These are phyloP conservation scores for Hippocampus comes DNA, from an alignment of 2,113 vertebrate species.

Conservation along the genomic window DNA sequence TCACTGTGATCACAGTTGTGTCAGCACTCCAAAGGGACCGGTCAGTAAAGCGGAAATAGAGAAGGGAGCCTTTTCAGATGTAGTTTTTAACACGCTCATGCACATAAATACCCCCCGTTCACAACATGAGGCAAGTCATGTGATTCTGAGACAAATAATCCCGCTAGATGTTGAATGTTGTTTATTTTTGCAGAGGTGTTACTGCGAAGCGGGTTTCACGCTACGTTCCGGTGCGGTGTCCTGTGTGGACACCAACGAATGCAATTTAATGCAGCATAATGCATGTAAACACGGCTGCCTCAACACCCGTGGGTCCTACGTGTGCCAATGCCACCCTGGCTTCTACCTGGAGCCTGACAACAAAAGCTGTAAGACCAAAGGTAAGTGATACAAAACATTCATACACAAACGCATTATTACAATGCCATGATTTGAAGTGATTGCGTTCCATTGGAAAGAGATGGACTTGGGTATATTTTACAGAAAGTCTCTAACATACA, in stretches of 20 bases:
- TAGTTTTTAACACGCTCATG: not conserved
- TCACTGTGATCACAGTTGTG: constrained; percentile 75
- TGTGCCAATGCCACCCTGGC: constrained; percentile 78
- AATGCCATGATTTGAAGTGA: no score
- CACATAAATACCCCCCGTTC: not conserved
- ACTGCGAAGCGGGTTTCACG: constrained; percentile 76
- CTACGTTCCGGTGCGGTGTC: constrained; percentile 46
- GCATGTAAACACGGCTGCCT: constrained; percentile 82
- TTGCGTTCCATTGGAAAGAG: no score
- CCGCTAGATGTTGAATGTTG: not conserved
- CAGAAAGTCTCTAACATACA: no score
- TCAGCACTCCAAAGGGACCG: constrained; percentile 77
- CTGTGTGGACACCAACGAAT: constrained; percentile 83
- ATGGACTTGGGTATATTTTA: no score
- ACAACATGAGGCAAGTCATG: not conserved
- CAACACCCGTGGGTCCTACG: constrained; percentile 78
- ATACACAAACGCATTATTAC: no score
- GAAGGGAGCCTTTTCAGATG: not conserved
- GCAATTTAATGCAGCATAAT: constrained; percentile 42
- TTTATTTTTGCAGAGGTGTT: constrained; percentile 73
- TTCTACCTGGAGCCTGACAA: constrained; percentile 80
- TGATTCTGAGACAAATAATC: not conserved
- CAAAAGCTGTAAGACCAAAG: constrained; percentile 79
- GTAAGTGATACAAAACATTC: constrained; percentile 19
- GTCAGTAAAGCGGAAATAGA: constrained; percentile 62